Evolutionary conservation across 2,113 vertebrate genomes (phyloP).

Genomic region (Neogobius melanostomus): DNA sequence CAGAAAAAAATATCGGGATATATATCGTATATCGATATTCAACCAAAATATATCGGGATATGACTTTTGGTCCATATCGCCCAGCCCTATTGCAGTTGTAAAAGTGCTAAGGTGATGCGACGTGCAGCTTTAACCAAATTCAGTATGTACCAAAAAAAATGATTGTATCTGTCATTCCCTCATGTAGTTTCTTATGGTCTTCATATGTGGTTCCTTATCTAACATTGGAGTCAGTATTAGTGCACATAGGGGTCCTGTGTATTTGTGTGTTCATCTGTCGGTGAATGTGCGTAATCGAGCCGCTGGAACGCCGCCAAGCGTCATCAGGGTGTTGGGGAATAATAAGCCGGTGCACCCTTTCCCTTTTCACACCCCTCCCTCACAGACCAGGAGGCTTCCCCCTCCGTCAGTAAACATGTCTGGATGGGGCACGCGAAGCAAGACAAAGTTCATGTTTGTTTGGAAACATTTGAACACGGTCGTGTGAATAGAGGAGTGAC

Average conservation of each 20-base stretch:
- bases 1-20: too few relatives aligned
- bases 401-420: slow-evolving; percentile 44
- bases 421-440: slow-evolving; percentile 21
- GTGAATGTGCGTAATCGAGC: slow-evolving; percentile 6
- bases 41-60: too few relatives aligned
- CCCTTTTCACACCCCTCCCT: slow-evolving; percentile 34
- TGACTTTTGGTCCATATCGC: too few relatives aligned
- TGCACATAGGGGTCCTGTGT: slow-evolving; percentile 13
- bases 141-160: too few relatives aligned
- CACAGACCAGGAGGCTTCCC: slow-evolving; percentile 41
- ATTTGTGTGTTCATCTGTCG: slow-evolving; percentile 11
- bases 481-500: slow-evolving; percentile 10
- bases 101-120: too few relatives aligned
- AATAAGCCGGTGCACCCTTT: slow-evolving; percentile 53
- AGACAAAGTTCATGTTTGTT: slow-evolving; percentile 59
- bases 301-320: slow-evolving; percentile 44
- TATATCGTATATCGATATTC: too few relatives aligned
- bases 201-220: neutral
- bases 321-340: slow-evolving; percentile 49
- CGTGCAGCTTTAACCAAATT: too few relatives aligned
- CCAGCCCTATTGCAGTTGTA: too few relatives aligned
- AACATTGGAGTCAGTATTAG: neutral
- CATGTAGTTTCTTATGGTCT: neutral
- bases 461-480: slow-evolving; percentile 38
- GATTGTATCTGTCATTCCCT: neutral